Conservation (phyloP, 2,888 invertebrate species). For the Philhelius pedissequus region DNA sequence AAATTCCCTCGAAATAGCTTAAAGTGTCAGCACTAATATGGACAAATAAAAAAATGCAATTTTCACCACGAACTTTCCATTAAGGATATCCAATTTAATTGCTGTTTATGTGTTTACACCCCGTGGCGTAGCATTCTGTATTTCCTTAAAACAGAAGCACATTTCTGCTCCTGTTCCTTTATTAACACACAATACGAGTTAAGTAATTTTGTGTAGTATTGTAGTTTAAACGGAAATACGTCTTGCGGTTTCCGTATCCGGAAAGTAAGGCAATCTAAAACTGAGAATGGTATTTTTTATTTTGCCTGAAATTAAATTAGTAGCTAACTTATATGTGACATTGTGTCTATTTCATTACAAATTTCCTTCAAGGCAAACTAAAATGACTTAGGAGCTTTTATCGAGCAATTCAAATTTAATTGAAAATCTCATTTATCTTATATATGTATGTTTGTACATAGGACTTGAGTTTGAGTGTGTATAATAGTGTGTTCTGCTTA, state of each 20-base stretch:
- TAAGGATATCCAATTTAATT: slow-evolving; percentile 67
- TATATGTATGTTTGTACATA: background rate
- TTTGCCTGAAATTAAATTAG: slow-evolving; percentile 30
- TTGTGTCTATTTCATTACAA: background rate
- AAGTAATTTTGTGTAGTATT: background rate
- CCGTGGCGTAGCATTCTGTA: background rate
- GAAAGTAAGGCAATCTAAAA: background rate
- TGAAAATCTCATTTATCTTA: slow-evolving; percentile 22
- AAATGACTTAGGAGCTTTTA: slow-evolving; percentile 13
- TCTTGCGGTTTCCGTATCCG: background rate
- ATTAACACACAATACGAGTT: background rate
- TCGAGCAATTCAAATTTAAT: slow-evolving; percentile 38
- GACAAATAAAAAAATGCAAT: slow-evolving; percentile 9
- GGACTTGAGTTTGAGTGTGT: background rate
- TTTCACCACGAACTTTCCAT: slow-evolving; percentile 63
- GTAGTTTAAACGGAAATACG: background rate
- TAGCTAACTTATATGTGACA: slow-evolving; percentile 11
- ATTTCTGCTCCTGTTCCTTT: background rate
- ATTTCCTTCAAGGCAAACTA: background rate
- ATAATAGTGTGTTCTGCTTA: no score
- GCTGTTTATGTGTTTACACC: slow-evolving; percentile 59
- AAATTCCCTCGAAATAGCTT: no score
- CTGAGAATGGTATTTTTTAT: background rate
- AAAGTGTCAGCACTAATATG: background rate
- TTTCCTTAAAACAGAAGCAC: slow-evolving; percentile 3